These are phyloP conservation scores for Syngnathus typhle DNA, from an alignment of 2,113 vertebrate genomes.

Conservation along the genomic window DNA sequence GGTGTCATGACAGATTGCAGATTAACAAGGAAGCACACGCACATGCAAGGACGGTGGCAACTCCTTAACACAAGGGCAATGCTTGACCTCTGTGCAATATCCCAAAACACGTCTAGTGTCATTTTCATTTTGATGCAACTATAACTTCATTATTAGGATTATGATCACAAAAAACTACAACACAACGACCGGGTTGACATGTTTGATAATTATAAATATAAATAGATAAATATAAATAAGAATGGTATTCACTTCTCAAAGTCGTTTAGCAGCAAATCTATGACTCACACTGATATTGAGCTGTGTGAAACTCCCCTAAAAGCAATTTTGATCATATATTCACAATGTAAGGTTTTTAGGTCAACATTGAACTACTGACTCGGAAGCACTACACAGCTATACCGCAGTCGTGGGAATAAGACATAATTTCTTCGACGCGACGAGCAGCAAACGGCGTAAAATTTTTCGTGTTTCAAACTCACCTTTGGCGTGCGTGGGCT, in stretches of 20 bases:
- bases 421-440: not conserved
- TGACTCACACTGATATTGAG: not conserved
- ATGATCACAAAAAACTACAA: not conserved
- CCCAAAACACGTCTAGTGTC: not conserved
- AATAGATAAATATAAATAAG: not conserved
- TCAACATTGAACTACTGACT: no score
- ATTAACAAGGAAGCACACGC: not conserved
- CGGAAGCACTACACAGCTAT: no score
- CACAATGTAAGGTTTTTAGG: not conserved
- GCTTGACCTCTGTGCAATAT: not conserved
- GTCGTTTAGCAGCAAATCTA: not conserved
- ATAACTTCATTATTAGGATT: not conserved
- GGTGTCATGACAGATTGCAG: not conserved
- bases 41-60: not conserved
- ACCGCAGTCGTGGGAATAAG: not conserved
- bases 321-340: not conserved
- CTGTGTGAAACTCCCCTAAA: not conserved
- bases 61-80: not conserved
- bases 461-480: not conserved
- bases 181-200: not conserved
- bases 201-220: not conserved
- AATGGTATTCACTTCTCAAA: not conserved
- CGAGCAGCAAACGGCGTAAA: not conserved
- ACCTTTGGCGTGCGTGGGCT: not conserved
- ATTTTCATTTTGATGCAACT: not conserved